A percentile compares a stretch with the other conserved stretches of the same genome.
phyloP scores from a whole-genome alignment of 2,888 invertebrate genomes.

The Aleiodes alternator region DNA sequence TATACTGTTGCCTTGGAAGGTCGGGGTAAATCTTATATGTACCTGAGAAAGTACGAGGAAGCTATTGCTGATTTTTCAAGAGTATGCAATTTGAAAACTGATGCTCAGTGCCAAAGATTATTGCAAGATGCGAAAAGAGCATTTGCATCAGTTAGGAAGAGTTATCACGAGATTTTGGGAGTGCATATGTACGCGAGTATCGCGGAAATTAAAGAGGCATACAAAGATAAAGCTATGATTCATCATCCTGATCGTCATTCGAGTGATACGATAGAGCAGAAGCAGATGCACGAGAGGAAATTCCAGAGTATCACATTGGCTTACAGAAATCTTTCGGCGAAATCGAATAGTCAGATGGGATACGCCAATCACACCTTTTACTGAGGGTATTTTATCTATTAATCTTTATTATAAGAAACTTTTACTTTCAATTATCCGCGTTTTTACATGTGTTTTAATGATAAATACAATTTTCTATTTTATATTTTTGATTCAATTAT shows the following conservation, averaged over 20 bases:
- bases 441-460: no score
- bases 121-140: constrained; percentile 92
- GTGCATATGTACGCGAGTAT: constrained; percentile 80
- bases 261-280: constrained; percentile 77
- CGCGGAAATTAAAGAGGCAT: constrained; percentile 85
- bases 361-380: background rate
- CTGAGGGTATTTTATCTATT: background rate
- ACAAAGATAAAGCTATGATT: constrained; percentile 91
- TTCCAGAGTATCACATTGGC: background rate
- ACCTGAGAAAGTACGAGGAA: constrained; percentile 89
- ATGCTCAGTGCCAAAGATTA: constrained; percentile 83
- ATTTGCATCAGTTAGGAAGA: constrained; percentile 83
- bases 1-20: constrained; percentile 90
- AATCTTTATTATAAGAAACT: background rate
- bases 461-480: background rate
- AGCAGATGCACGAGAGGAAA: background rate
- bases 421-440: background rate
- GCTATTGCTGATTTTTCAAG: constrained; percentile 94
- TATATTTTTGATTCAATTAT: background rate
- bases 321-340: background rate
- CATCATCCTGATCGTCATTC: constrained; percentile 97
- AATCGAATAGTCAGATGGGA: background rate
- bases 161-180: constrained; percentile 96
- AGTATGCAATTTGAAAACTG: constrained; percentile 75
- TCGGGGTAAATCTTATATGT: constrained; percentile 90